Evolutionary conservation across 1,140 invertebrate genomes (phyloP).

Genomic region (Hermetia illucens): DNA sequence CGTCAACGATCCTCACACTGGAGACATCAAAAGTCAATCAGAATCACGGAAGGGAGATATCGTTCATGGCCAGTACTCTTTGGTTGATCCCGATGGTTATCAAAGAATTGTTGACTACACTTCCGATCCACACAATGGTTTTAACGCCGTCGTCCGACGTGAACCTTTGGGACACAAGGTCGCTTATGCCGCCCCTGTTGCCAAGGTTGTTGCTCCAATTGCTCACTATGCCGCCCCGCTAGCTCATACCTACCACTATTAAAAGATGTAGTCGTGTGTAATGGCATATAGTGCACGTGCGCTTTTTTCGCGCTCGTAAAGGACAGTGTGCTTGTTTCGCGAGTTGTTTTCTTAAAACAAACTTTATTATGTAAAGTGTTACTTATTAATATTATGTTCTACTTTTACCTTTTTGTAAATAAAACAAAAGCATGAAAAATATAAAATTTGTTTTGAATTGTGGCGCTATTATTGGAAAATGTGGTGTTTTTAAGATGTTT

Average conservation of each 20-base stretch:
- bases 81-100: constrained; percentile 43
- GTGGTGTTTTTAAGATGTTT: too few relatives aligned
- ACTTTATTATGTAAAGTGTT: too few relatives aligned
- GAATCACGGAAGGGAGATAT: constrained; percentile 39
- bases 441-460: too few relatives aligned
- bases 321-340: background rate
- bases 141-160: constrained; percentile 34
- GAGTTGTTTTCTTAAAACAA: background rate
- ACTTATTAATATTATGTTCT: too few relatives aligned
- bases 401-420: too few relatives aligned
- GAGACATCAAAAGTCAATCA: constrained; percentile 38
- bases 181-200: constrained; percentile 30
- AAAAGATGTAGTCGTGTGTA: background rate
- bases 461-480: too few relatives aligned
- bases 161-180: constrained; percentile 29
- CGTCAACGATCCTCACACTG: constrained; percentile 38
- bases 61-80: constrained; percentile 39
- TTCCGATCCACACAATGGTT: constrained; percentile 36
- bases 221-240: constrained; percentile 11
- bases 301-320: too few relatives aligned
- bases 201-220: constrained; percentile 7
- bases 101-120: constrained; percentile 49
- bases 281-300: background rate
- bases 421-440: too few relatives aligned
- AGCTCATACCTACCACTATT: constrained; percentile 5